phyloP scores from a whole-genome alignment of 2,113 vertebrate species.

The Cinclus mexicanus region DNA sequence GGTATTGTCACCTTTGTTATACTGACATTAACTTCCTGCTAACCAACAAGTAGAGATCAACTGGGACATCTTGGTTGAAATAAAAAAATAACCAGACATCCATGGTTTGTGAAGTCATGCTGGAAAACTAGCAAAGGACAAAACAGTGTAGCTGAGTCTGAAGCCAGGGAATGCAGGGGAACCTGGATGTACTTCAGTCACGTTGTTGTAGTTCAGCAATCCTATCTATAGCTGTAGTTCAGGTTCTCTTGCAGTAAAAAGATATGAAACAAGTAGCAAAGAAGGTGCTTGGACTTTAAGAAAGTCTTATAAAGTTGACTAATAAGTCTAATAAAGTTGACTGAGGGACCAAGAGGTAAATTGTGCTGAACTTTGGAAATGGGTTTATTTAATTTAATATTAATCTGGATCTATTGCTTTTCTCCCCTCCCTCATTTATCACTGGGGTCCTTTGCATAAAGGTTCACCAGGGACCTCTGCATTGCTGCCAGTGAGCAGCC shows the following conservation, averaged over 20 bases:
- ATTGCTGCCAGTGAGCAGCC: background rate
- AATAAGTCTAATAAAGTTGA: background rate
- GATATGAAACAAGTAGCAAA: background rate
- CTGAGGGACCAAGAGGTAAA: background rate
- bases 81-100: background rate
- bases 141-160: background rate
- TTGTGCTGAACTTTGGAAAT: background rate
- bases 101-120: background rate
- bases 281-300: background rate
- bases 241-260: background rate
- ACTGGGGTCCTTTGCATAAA: background rate
- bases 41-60: background rate
- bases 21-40: background rate
- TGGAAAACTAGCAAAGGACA: background rate
- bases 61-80: accelerated
- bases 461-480: background rate
- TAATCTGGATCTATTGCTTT: background rate
- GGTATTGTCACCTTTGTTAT: background rate
- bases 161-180: background rate
- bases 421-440: background rate
- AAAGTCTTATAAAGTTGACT: background rate
- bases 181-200: background rate
- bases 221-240: background rate
- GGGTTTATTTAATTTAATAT: background rate
- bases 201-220: background rate